Base-by-base conservation (phyloP, 92 coral and sea anemone species). In the Umimayanthus kanabou region DNA sequence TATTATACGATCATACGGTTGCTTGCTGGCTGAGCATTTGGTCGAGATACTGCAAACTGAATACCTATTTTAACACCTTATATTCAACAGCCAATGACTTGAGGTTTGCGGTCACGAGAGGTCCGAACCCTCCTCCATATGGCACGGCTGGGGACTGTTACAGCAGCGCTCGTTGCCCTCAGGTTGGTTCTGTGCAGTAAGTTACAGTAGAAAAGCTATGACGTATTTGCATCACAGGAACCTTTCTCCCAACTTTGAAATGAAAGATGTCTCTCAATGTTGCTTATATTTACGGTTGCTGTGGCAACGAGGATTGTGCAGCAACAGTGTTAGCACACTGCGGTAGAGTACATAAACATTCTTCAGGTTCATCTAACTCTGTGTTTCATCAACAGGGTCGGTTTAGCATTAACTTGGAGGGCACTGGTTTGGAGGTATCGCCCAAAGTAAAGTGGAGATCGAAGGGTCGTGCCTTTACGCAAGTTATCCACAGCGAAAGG, bases 91-190 rank as follows among this genome's bases (percentile, higher is more conserved):
- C 94, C 67, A 92, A 95, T 75, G 99, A 97, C 79, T 89, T 89
- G 80, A 85, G 90, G 89, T 97, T 97, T 90, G 98, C 99, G 20
- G 80, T 80, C 40, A 92, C 91, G 40, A 92, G 97, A 85, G 99
- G 99, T 39, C 72, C 86, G 15, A 91, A 90, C 75, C 95, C 98
- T 0, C 99, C 97, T 4, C 77, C 92, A 4, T 97, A 93, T 58
- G 99, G 92, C 33, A 97, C 98, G 15, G 99, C 99, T 11, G 99
- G 99, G 1, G 99, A 97, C 55, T 97, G 99, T 73, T 97, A 91
- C 79, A 97, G 99, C 79, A 90, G 92, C 23, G 85, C 90, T 49
- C 82, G 80, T 70, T 97, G 99, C 66, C 99, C 99, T 9, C 99
- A 97, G 94, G 99, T 61, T 61, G 6, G 69, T 61, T 61, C 58